These are phyloP conservation scores for Microtus montanus DNA, from an alignment of 2,113 vertebrate species.

Conservation along the genomic window DNA sequence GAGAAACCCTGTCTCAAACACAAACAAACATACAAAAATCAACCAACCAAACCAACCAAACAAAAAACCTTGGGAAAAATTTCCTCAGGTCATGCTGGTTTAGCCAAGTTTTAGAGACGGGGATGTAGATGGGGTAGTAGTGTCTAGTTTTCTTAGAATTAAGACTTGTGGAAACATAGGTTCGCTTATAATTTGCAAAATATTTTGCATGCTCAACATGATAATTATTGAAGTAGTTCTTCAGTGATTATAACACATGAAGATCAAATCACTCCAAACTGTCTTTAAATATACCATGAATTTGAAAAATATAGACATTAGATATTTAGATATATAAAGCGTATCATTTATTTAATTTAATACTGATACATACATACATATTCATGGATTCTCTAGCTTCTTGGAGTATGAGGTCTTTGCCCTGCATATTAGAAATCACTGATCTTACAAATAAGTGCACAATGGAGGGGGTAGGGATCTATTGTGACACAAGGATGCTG, in stretches of 20 bases:
- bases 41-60: background rate
- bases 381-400: background rate
- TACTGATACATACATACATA: background rate
- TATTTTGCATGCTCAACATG: background rate
- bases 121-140: accelerated
- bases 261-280: constrained; percentile 2
- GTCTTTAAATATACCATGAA: background rate
- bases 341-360: background rate
- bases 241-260: background rate
- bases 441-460: background rate
- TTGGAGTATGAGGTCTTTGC: background rate
- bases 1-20: background rate
- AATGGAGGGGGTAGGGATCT: background rate
- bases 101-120: background rate
- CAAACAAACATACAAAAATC: background rate
- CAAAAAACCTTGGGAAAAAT: background rate
- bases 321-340: background rate
- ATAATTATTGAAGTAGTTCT: background rate
- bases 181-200: background rate
- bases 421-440: background rate
- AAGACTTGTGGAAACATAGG: constrained; percentile 26
- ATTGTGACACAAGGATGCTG: background rate
- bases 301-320: background rate
- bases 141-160: background rate
- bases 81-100: background rate